Base-by-base conservation (phyloP, 1,140 invertebrate species). In the Pseudobourletiella spinata region DNA sequence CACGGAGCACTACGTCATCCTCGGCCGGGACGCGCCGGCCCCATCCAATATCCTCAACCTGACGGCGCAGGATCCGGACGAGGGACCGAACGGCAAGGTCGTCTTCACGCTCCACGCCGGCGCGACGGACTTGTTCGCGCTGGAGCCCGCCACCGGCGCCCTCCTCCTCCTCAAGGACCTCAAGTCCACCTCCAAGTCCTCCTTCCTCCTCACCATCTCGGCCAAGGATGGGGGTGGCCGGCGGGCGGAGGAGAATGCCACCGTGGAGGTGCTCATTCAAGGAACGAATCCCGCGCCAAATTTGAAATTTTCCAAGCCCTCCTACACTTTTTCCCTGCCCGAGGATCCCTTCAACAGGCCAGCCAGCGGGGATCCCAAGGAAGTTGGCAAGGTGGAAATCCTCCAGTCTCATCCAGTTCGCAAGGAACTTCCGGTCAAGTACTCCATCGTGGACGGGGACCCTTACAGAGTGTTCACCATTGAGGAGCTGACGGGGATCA, bases 401-500 rank as follows among this genome's bases (percentile, higher is more conserved):
- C 3, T 35, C 11, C 4, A 4, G n/a, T 11, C 8, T 76, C 22
- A 15, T 28, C 52, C n/a, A 22, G 14, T 76, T 79, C 74, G 62
- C 76, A 78, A 75, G 3, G 72, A 76, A 18, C 63, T 69, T 55
- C 55, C 71, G 39, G 79, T 88, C 8, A 81, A 77, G 6, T 97
- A 92, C 76, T 81, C 83, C 1, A 94, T 97, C 57, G 78, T 90
- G 43, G 84, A 81, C 69, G 95, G 95, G 4, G 89, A 94, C 75
- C 80, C 82, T 3, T 79, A 82, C 64, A 82, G 83, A 24, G 83
- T 85, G 70, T 95, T 94, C 73, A 79, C 80, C 67, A 89, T 94
- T 59, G 84, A 94, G 72, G 82, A 86, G 71, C 81, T 78, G 57
- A 83, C 82, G 20, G 91, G 91, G 0, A 76, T 83, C 16, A 88